Evolutionary conservation across 2,888 invertebrate genomes (phyloP), one percentile per base, ranked within the genome.

Genomic region (Myathropa florea): DNA sequence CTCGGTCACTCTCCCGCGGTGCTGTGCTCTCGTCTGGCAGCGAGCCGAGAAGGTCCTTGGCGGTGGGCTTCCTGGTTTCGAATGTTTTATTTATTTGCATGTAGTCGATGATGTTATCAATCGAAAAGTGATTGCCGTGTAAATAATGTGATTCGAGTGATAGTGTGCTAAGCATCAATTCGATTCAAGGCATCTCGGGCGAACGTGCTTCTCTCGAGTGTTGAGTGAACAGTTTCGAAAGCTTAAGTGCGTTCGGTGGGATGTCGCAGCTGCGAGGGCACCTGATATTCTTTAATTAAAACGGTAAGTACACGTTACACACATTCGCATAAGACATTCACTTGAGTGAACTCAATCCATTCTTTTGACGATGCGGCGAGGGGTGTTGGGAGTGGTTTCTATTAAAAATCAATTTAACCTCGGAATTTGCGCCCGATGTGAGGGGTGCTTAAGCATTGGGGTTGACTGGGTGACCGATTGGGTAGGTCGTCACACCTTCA

Each of bases 101-200:
- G 61, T 55, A 84, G 76, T 77, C 73, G 73, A 78, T 73, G 82
- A 78, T 77, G 84, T 77, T 85, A 81, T 79, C 83, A 67, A 60
- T 59, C 77, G 21, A 81, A 73, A 80, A 67, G 30, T 57, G 71
- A 46, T 75, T 39, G 65, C 79, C 65, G 60, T 81, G 67, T 72
- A 36, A 80, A 75, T 79, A 60, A 70, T 57, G 30, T 53, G 30
- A 53, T 55, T n/a, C 60, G 14, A 60, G 75, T 57, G 36, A 18
- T 21, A 46, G 39, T 71, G 67, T 53, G 53, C 18, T 46, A 46
- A 46, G 46, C 46, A 18, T 18, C 18, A 46, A 46, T 46, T 46
- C 46, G 7, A 7, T 46, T 46, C 46, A 1, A 46, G 18, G 46
- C n/a, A 18, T 46, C 46, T 2, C 18, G 4, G 6, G 4, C n/a